Percentiles rank a stretch among this genome's conserved stretches.
Evolutionary conservation across 2,797 vertebrate genomes (phyloP).

Genomic region (Tadarida brasiliensis): DNA sequence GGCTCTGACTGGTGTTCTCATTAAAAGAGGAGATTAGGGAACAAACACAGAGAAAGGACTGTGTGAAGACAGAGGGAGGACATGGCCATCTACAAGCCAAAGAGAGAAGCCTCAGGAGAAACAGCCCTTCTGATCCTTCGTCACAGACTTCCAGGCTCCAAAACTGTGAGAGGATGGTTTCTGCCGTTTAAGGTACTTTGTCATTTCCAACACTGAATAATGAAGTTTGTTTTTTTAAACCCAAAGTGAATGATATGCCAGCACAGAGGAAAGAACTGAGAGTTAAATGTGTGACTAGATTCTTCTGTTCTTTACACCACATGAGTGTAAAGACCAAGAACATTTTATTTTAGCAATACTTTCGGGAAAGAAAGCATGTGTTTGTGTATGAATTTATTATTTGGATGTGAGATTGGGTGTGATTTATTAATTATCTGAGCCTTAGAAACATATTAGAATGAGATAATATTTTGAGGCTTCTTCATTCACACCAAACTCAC

Average conservation of each 20-base stretch:
- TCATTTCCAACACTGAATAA: slow-evolving; percentile 5
- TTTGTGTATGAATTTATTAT: background rate
- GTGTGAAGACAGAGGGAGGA: background rate
- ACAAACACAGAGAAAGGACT: background rate
- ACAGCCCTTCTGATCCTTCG: background rate
- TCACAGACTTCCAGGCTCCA: background rate
- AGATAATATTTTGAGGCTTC: background rate
- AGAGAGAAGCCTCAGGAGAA: background rate
- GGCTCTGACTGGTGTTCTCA: background rate
- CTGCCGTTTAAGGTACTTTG: background rate
- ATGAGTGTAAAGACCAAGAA: background rate
- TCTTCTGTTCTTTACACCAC: background rate
- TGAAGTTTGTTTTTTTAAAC: background rate
- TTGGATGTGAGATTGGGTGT: background rate
- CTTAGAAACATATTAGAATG: background rate
- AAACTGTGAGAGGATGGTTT: background rate
- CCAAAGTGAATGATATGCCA: background rate
- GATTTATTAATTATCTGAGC: slow-evolving; percentile 6
- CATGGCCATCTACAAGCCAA: background rate
- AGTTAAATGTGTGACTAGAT: background rate
- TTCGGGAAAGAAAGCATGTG: background rate
- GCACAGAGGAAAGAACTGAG: background rate
- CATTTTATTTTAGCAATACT: background rate
- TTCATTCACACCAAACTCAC: slow-evolving; percentile 37
- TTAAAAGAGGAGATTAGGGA: background rate